Conservation (phyloP, 2,888 invertebrate species). For the Campoplex nolae region DNA sequence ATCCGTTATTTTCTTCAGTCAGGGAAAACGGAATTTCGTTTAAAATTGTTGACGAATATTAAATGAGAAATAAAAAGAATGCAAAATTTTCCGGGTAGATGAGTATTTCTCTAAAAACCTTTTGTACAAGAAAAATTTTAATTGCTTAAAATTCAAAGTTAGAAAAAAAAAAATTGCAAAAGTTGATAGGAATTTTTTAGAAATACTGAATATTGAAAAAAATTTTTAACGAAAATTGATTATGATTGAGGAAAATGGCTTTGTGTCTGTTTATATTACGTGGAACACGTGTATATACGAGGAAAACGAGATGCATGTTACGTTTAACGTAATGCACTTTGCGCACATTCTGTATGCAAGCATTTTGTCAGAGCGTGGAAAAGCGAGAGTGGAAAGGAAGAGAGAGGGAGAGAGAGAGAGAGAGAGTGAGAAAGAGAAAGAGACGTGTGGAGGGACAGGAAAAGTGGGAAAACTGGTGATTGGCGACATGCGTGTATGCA, state of each 20-base stretch:
- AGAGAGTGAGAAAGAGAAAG: neutral
- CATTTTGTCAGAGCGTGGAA: constrained; percentile 23
- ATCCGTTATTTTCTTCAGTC: constrained; percentile 29
- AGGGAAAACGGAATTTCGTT: constrained; percentile 10
- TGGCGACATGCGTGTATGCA: constrained; percentile 53
- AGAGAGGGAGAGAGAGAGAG: neutral
- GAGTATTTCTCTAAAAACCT: neutral
- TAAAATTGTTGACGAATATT: neutral
- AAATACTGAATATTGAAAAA: neutral
- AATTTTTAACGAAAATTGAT: neutral
- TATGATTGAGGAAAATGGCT: neutral
- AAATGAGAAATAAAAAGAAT: neutral
- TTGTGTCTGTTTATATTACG: neutral
- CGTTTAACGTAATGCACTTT: constrained; percentile 52
- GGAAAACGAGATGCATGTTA: constrained; percentile 15
- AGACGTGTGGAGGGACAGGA: constrained; percentile 9
- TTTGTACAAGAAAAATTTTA: neutral
- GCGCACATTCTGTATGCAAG: constrained; percentile 26
- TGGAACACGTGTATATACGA: constrained; percentile 43
- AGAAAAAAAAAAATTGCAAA: neutral
- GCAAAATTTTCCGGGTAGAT: neutral
- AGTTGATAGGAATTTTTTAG: neutral
- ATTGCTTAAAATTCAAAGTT: neutral
- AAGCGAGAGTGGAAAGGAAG: constrained; percentile 14
- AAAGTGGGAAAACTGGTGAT: constrained; percentile 47